Base-by-base conservation (phyloP, 30 jellyfish, hydroid and myxozoan species). In the Phacellophora camtschatica region DNA sequence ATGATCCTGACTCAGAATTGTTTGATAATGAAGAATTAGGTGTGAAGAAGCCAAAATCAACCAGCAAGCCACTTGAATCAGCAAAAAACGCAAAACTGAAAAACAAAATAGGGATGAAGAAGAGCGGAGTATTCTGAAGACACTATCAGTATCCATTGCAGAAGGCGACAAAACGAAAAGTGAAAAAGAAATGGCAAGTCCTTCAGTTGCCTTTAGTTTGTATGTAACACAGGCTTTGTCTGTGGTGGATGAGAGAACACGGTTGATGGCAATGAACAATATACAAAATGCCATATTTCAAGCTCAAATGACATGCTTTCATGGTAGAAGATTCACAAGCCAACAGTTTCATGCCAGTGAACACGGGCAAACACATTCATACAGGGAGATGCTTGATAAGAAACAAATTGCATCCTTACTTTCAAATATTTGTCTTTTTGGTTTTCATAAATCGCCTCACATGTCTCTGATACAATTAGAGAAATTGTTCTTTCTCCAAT, bases 401-500 rank as follows among this genome's bases (percentile, higher is more conserved):
- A 49, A 49, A 16, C 8, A 5, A 49, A 49, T 7, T 5, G 16
- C 23, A 16, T 27, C 23, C 48, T 59, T 67, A 67, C 82, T 66
- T 67, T 67, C 35, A 67, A 29, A 46, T 37, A 67, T 35, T 8
- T 67, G 12, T 67, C 71, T 42, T 45, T 67, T 8, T 34, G 82
- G 1, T n/a, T 19, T 5, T 41, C 37, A 35, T 67, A 67, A 41
- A 67, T 37, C 15, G 82, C 82, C 66, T 35, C 25, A 13, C 82
- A 67, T 19, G 82, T 67, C 32, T 67, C 82, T 7, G 7, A 9
- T 25, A 67, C 71, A 32, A 67, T 33, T 2, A 9, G 11, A 20
- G 82, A 67, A 25, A 67, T 46, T 33, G 82, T 67, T 35, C 82
- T 10, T 25, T 67, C 82, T 12, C 82, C 82, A 67, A 67, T n/a